Evolutionary conservation across 2,797 vertebrate species (phyloP).

Genomic region (Alosa sapidissima): DNA sequence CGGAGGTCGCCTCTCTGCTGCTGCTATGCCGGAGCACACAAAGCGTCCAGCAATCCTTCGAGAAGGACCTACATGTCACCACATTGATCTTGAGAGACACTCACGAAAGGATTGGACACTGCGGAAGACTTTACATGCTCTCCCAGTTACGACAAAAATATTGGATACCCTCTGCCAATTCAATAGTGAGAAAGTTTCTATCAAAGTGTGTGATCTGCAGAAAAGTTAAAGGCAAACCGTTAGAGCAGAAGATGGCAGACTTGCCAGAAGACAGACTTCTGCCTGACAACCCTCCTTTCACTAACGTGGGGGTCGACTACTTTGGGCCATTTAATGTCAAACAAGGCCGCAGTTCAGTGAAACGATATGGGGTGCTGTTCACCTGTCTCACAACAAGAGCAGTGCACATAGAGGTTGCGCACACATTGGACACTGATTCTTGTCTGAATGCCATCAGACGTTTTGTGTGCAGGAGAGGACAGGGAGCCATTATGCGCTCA

Average conservation of each 20-base stretch:
- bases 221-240: not conserved
- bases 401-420: slow-evolving; percentile 28
- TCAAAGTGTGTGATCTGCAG: not conserved
- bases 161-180: no score
- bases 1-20: slow-evolving; percentile 1
- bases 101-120: no score
- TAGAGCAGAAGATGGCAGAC: not conserved
- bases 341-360: slow-evolving; percentile 10
- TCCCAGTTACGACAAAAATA: no score
- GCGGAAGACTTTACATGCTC: no score
- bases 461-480: slow-evolving; percentile 31
- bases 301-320: slow-evolving; percentile 20
- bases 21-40: not conserved
- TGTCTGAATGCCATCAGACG: slow-evolving; percentile 21
- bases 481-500: slow-evolving; percentile 7
- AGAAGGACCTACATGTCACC: no score
- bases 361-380: slow-evolving; percentile 30
- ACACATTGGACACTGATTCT: slow-evolving; percentile 29
- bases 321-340: not conserved
- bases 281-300: slow-evolving; percentile 29
- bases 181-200: not conserved
- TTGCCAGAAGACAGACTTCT: no score
- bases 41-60: slow-evolving; percentile 15
- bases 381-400: slow-evolving; percentile 31
- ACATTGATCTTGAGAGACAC: no score